Evolutionary conservation across 2,113 vertebrate genomes (phyloP).

Genomic region (Sinocyclocheilus grahami): DNA sequence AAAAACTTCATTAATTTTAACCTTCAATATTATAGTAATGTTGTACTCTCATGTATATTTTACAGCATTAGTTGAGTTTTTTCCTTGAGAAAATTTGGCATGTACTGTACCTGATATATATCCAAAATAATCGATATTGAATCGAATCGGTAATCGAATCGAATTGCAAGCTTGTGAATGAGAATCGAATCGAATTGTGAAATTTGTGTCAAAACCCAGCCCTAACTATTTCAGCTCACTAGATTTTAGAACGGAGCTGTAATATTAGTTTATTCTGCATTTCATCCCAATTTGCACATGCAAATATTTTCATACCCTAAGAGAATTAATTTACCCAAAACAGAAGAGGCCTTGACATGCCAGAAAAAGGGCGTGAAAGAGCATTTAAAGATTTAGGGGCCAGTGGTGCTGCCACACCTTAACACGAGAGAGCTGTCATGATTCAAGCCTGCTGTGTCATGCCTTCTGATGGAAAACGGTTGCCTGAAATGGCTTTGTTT

Average conservation of each 20-base stretch:
- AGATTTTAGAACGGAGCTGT: not conserved
- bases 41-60: too few relatives aligned
- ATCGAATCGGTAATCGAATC: too few relatives aligned
- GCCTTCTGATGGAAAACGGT: not conserved
- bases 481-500: not conserved
- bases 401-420: constrained; percentile 25
- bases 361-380: not conserved
- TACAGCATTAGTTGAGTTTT: too few relatives aligned
- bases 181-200: too few relatives aligned
- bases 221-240: not conserved
- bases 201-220: too few relatives aligned
- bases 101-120: too few relatives aligned
- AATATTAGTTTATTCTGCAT: not conserved
- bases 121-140: too few relatives aligned
- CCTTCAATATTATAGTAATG: too few relatives aligned
- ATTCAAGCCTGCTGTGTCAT: constrained; percentile 12
- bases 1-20: too few relatives aligned
- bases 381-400: not conserved
- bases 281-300: not conserved
- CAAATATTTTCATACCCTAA: not conserved
- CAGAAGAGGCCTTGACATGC: not conserved
- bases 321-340: not conserved
- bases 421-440: not conserved
- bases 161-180: too few relatives aligned
- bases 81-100: too few relatives aligned